phyloP scores from a whole-genome alignment of 64 coral and sea anemone species.

The Montipora foliosa region DNA sequence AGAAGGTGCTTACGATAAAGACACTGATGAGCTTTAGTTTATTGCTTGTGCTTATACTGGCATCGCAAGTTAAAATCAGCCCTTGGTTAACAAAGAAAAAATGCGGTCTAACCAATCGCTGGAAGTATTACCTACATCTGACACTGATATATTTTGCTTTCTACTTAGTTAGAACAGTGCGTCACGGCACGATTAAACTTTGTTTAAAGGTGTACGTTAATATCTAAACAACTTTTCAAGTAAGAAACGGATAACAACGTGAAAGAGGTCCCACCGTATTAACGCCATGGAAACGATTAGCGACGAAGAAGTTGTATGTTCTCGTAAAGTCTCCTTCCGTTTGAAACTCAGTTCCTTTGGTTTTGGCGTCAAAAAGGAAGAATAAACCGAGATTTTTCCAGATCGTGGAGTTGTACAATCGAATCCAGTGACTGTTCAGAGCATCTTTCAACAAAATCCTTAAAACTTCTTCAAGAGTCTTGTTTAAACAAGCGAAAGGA shows the following conservation, averaged over 20 bases:
- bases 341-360: neutral
- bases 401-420: conserved; percentile 48
- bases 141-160: too few relatives aligned
- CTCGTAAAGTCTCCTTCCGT: conserved; percentile 3
- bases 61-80: too few relatives aligned
- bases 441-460: conserved; percentile 3
- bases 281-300: neutral
- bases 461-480: neutral
- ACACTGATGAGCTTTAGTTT: too few relatives aligned
- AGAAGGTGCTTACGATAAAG: too few relatives aligned
- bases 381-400: conserved; percentile 31
- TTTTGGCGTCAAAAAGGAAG: neutral
- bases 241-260: neutral
- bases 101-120: too few relatives aligned
- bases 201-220: too few relatives aligned
- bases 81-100: too few relatives aligned
- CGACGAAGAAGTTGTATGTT: conserved; percentile 41
- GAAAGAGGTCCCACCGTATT: neutral
- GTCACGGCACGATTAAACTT: too few relatives aligned
- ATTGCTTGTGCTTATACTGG: too few relatives aligned
- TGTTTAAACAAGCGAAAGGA: neutral
- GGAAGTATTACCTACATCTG: too few relatives aligned
- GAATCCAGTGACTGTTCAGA: conserved; percentile 51
- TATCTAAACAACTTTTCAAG: neutral
- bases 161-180: too few relatives aligned